Percentiles rank a stretch among this genome's conserved stretches.
phyloP scores from a whole-genome alignment of 2,888 invertebrate species.

The Blastobasis adustella region DNA sequence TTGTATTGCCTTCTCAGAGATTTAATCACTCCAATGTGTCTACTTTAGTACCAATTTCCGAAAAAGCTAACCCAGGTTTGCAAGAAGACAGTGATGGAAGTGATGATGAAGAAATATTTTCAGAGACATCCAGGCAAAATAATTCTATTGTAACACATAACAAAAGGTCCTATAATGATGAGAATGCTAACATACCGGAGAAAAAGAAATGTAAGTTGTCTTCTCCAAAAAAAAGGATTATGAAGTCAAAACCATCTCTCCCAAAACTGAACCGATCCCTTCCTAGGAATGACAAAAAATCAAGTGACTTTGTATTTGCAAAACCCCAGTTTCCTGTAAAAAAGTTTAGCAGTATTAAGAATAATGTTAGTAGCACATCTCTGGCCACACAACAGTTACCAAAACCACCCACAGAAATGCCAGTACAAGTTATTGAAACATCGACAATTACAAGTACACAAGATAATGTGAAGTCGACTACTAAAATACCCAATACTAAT shows the following conservation, averaged over 20 bases:
- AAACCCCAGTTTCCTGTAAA: slow-evolving; percentile 39
- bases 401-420: too few species aligned
- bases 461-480: too few species aligned
- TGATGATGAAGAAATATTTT: slow-evolving; percentile 40
- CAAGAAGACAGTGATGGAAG: slow-evolving; percentile 9
- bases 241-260: slow-evolving; percentile 10
- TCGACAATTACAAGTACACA: too few species aligned
- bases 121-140: slow-evolving; percentile 13
- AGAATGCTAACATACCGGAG: slow-evolving; percentile 18
- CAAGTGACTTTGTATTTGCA: slow-evolving; percentile 39
- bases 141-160: too few species aligned
- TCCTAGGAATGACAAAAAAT: slow-evolving; percentile 13
- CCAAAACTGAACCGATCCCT: slow-evolving; percentile 9
- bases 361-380: too few species aligned
- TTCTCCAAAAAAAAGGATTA: slow-evolving; percentile 12
- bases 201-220: slow-evolving; percentile 30
- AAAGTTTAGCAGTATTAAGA: slow-evolving; percentile 16
- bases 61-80: slow-evolving; percentile 1
- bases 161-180: slow-evolving; percentile 26
- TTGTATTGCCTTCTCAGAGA: slow-evolving; percentile 45
- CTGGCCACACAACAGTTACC: too few species aligned
- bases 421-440: too few species aligned
- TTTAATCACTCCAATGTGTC: slow-evolving; percentile 25
- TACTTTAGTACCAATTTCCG: slow-evolving; percentile 2
- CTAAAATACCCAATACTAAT: too few species aligned